Conservation (phyloP, 2,888 invertebrate genomes). For the Sarcophaga subvicina region DNA sequence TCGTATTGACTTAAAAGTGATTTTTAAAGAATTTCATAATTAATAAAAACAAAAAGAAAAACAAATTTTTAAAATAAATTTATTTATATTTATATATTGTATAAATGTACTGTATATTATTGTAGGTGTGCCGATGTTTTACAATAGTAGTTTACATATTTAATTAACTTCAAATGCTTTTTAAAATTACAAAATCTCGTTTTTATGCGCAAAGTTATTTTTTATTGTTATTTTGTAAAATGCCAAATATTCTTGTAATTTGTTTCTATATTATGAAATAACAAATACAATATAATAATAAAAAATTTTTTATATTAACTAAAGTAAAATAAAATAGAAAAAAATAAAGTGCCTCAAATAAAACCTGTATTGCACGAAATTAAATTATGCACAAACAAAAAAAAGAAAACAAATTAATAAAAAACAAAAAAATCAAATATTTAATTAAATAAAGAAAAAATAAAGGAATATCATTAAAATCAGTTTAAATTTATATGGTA, state of each 20-base stretch:
- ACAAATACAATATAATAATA: conserved; percentile 18
- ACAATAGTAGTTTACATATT: conserved; percentile 14
- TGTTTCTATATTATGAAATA: conserved; percentile 41
- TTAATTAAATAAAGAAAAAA: conserved; percentile 14
- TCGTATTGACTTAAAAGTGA: conserved; percentile 43
- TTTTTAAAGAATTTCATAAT: conserved; percentile 50
- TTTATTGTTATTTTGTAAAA: conserved; percentile 20
- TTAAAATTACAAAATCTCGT: conserved; percentile 12
- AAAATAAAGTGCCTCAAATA: conserved; percentile 70
- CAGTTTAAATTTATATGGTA: no score
- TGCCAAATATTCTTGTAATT: conserved; percentile 60
- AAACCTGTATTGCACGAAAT: conserved; percentile 66
- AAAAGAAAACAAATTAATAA: background rate
- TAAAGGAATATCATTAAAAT: no score
- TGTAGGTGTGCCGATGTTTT: conserved; percentile 58
- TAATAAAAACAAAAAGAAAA: conserved; percentile 32
- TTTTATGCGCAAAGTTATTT: conserved; percentile 10
- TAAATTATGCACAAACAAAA: conserved; percentile 62
- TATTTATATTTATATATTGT: conserved; percentile 8
- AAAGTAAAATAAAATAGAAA: conserved; percentile 29
- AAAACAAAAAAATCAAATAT: conserved; percentile 47
- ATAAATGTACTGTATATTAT: conserved; percentile 29
- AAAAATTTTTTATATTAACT: conserved; percentile 23
- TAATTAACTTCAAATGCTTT: conserved; percentile 43
- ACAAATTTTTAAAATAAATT: background rate